phyloP scores from a whole-genome alignment of 1,140 invertebrate species.

The Limonius californicus region DNA sequence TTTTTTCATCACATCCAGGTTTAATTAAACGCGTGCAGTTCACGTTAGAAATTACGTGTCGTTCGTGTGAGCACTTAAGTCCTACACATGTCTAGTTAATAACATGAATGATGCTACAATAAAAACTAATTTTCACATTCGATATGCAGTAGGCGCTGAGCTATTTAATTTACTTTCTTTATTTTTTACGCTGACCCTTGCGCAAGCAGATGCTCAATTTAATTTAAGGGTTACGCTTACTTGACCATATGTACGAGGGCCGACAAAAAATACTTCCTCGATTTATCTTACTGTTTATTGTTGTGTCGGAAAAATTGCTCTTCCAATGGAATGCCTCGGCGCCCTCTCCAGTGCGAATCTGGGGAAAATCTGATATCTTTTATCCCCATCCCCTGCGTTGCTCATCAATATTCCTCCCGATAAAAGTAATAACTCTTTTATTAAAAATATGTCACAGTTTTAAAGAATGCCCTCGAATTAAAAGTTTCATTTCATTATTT shows the following conservation, averaged over 20 bases:
- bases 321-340: too few species aligned
- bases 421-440: conserved; percentile 22
- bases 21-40: too few species aligned
- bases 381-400: background rate
- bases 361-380: background rate
- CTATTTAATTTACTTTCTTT: conserved; percentile 24
- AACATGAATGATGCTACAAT: conserved; percentile 28
- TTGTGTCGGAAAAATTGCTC: too few species aligned
- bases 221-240: conserved; percentile 25
- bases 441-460: conserved; percentile 29
- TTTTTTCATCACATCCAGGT: too few species aligned
- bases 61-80: too few species aligned
- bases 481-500: conserved; percentile 26
- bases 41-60: too few species aligned
- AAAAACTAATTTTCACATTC: conserved; percentile 29
- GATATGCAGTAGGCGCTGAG: conserved; percentile 22
- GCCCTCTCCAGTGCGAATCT: too few species aligned
- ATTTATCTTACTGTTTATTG: background rate
- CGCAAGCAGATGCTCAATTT: conserved; percentile 22
- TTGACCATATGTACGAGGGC: conserved; percentile 25
- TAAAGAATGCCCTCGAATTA: conserved; percentile 23
- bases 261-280: background rate
- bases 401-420: conserved; percentile 7
- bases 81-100: conserved; percentile 26
- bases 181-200: conserved; percentile 16